Percentiles rank a stretch among this genome's conserved stretches.
These are phyloP conservation scores for Rhadina sibilatrix DNA, from an alignment of 2,113 vertebrate genomes.

Conservation along the genomic window DNA sequence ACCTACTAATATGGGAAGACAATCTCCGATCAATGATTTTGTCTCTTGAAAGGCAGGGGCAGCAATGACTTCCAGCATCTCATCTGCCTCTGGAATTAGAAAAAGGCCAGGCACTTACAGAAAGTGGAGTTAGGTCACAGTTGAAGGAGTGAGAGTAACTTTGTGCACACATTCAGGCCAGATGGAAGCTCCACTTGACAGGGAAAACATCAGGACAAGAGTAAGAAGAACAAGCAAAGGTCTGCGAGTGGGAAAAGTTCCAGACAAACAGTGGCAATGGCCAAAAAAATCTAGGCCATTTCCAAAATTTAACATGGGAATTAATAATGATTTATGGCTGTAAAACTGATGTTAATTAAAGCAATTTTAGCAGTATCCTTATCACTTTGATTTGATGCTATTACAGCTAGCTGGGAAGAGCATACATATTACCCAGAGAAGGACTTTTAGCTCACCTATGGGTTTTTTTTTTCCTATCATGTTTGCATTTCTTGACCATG, in stretches of 20 bases:
- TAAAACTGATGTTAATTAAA: conserved; percentile 67
- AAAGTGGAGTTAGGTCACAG: not conserved
- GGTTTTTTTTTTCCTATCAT: not conserved
- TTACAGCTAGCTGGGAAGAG: conserved; percentile 45
- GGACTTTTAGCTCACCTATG: not conserved
- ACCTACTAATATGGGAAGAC: not conserved
- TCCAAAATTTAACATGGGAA: conserved; percentile 59
- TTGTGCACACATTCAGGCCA: not conserved
- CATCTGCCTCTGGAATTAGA: not conserved
- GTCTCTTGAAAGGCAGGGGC: not conserved
- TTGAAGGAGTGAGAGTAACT: not conserved
- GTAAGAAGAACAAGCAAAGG: not conserved
- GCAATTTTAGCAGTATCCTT: conserved; percentile 65
- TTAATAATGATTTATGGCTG: conserved; percentile 71
- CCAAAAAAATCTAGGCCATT: conserved; percentile 57
- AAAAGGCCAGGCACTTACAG: not conserved
- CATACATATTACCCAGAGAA: conserved; percentile 61
- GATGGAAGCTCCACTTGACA: conserved; percentile 46
- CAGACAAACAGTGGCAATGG: conserved; percentile 23
- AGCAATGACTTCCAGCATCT: not conserved
- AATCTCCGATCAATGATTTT: not conserved
- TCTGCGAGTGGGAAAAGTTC: conserved; percentile 21
- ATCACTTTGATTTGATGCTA: conserved; percentile 65
- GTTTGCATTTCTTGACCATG: conserved; percentile 2
- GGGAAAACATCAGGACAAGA: not conserved